phyloP scores from a whole-genome alignment of 1,140 invertebrate genomes.

The Drosophila lini region DNA sequence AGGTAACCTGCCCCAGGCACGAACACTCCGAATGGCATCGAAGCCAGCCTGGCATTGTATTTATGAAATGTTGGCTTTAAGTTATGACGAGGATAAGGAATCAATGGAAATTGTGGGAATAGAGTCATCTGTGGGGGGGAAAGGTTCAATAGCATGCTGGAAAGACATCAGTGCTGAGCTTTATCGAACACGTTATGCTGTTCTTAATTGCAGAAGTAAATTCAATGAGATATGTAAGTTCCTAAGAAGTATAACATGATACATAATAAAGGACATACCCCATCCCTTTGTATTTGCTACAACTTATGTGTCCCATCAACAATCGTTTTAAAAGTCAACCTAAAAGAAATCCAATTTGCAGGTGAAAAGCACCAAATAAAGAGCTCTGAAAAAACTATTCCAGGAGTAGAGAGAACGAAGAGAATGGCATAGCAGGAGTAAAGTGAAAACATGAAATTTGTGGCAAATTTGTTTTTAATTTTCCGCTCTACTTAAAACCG shows the following conservation, averaged over 20 bases:
- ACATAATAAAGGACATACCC: neutral
- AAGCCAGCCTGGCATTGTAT: neutral
- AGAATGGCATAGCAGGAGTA: constrained; percentile 16
- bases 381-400: neutral
- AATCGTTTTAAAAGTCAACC: constrained; percentile 27
- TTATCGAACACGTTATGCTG: too few species aligned
- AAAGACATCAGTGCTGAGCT: neutral
- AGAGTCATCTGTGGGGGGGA: constrained; percentile 8
- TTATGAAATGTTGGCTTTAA: constrained; percentile 25
- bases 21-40: constrained; percentile 15
- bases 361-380: constrained; percentile 44
- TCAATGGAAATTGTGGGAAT: constrained; percentile 29
- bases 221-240: neutral
- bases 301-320: constrained; percentile 26
- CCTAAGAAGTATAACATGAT: neutral
- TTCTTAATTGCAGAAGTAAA: neutral
- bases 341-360: constrained; percentile 51
- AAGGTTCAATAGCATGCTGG: constrained; percentile 4
- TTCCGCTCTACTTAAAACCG: constrained; percentile 76
- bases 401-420: neutral
- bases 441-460: constrained; percentile 62
- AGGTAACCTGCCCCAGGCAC: constrained; percentile 38
- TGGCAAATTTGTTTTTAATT: constrained; percentile 80
- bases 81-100: constrained; percentile 8
- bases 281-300: neutral